These are phyloP conservation scores for Neodon shergylaensis DNA, from an alignment of 2,113 vertebrate genomes.

Conservation along the genomic window DNA sequence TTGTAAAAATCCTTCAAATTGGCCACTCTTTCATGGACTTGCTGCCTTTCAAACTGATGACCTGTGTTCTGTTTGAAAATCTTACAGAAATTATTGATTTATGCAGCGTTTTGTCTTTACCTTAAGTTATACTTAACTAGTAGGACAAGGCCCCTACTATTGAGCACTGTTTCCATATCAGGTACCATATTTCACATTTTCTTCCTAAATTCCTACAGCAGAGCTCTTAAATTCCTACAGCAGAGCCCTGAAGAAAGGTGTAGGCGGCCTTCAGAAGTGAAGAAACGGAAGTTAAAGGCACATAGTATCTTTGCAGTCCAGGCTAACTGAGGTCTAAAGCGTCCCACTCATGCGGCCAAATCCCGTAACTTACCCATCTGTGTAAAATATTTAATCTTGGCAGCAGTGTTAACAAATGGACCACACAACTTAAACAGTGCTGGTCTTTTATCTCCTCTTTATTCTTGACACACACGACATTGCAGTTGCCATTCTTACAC, in stretches of 20 bases:
- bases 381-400: background rate
- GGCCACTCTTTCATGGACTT: background rate
- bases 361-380: background rate
- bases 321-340: background rate
- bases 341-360: background rate
- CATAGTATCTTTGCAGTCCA: background rate
- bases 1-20: slow-evolving; percentile 29
- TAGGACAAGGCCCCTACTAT: background rate
- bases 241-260: background rate
- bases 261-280: background rate
- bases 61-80: background rate
- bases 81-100: background rate
- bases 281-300: background rate
- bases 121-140: background rate
- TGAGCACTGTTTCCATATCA: background rate
- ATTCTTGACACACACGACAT: background rate
- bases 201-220: background rate
- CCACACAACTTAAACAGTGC: background rate
- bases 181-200: background rate
- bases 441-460: background rate
- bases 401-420: background rate
- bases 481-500: background rate
- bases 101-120: background rate
- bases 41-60: background rate
- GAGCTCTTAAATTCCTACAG: background rate